Evolutionary conservation across 2,888 invertebrate genomes (phyloP), one percentile per base, ranked within the genome.

Genomic region (Ptychoptera contaminata): DNA sequence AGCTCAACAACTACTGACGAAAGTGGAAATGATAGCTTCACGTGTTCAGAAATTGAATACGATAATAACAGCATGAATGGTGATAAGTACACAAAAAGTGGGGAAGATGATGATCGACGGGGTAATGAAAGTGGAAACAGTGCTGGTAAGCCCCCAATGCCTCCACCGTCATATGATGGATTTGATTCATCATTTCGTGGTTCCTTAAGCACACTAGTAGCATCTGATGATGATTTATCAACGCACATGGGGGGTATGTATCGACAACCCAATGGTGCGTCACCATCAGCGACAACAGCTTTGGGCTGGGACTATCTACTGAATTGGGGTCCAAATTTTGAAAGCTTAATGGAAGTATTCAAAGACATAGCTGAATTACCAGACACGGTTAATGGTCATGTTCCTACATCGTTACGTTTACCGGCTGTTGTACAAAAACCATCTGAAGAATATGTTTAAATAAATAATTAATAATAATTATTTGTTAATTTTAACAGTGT

Each of bases 31-130:
- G 94, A 96, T 61, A 93, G 93, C 54, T 96, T 96, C 68, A 96
- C 94, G 10, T 96, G 94, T 68, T 94, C 94, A 1, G 94, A 94
- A 69, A 93, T 93, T 59, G 96, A 96, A 64, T 93, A 92, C 61
- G 93, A 93, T 58, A 90, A 91, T 59, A 84, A 86, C 56, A 85
- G 85, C 56, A 69, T 86, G 49, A 80, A 77, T 44, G 85, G 84
- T 12, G 85, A 85, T 58, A 85, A 86, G 58, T 71, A 77, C 48
- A 73, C 70, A 39, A 76, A 76, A 53, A 72, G 76, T 57, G 70
- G 76, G 53, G 68, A 74, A 46, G 77, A 77, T 53, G 74, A 74
- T 53, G 72, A 76, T 36, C 68, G 76, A 47, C 70, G 74, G 54
- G 60, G 58, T 2, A 76, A 73, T 53, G 69, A 73, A 14, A 71